Evolutionary conservation across 2,113 vertebrate genomes (phyloP), one percentile per base, ranked within the genome.

Genomic region (Siniperca chuatsi): DNA sequence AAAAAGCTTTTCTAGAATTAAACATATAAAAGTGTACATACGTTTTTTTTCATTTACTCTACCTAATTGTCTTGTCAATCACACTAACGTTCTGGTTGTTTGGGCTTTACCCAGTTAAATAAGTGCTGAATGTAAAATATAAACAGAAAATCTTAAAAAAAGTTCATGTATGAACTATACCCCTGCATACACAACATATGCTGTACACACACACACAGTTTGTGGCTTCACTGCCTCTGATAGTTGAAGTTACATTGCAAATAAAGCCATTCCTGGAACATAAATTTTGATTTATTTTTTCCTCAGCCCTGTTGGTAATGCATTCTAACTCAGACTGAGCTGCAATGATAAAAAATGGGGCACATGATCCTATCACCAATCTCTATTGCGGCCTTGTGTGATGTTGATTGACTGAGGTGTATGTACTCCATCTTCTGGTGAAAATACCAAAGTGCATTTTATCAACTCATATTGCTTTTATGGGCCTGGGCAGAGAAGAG

Each of bases 361-460:
- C 3, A 3, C 0, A 23, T 46, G 77, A 52, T 0, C 44, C 6
- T 23, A 3, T 42, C 2, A 29, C 1, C 20, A n/a, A 0, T 48
- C 15, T 12, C 4, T 25, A 2, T 21, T 10, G 5, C 18, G 2
- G 6, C 29, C 9, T 52, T 25, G 50, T 18, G n/a, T 52, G 13
- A 1, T 54, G 55, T 12, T 50, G n/a, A 40, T 0, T 33, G 23
- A 64, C 44, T 65, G 44, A 90, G 60, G 89, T 79, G 52, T 57
- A 44, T 42, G 33, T 35, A 0, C 68, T 44, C 87, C 89, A 90
- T 92, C 95, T 92, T 77, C 91, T 94, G 95, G 93, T 33, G 4
- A 3, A 81, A 57, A n/a, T 0, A 4, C 3, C 4, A 13, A 72
- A 78, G 73, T 89, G 82, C 87, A 69, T 18, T 25, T 70, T 9